Evolutionary conservation across 2,797 vertebrate species (phyloP).

Genomic region (Cyclopterus lumpus): DNA sequence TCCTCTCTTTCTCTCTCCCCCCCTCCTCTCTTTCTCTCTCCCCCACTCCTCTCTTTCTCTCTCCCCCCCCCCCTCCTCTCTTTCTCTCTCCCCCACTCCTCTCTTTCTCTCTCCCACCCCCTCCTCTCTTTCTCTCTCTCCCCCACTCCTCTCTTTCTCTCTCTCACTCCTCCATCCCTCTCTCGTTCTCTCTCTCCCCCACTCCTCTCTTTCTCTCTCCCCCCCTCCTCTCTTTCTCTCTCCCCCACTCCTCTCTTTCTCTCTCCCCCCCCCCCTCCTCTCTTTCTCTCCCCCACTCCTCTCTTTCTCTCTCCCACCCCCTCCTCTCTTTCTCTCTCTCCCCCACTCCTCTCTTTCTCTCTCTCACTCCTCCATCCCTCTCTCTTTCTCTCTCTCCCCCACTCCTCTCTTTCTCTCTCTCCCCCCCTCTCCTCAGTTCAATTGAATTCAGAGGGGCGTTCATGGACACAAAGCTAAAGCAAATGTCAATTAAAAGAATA

Average conservation of each 20-base stretch:
- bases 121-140: background rate
- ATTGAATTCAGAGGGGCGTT: background rate
- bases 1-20: slow-evolving; percentile 9
- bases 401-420: slow-evolving; percentile 11
- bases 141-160: background rate
- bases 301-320: background rate
- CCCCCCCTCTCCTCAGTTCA: background rate
- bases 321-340: background rate
- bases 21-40: slow-evolving; percentile 1
- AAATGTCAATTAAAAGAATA: background rate
- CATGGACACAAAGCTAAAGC: background rate
- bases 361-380: background rate
- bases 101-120: slow-evolving; percentile 60
- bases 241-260: background rate
- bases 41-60: background rate
- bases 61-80: background rate
- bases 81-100: background rate
- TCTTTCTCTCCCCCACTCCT: background rate
- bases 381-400: background rate
- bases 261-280: background rate
- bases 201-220: slow-evolving; percentile 21
- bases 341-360: background rate
- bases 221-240: slow-evolving; percentile 45
- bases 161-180: background rate
- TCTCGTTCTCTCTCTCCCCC: background rate